Evolutionary conservation across 2,797 vertebrate species (phyloP).

Genomic region (Psittacula derbiana): DNA sequence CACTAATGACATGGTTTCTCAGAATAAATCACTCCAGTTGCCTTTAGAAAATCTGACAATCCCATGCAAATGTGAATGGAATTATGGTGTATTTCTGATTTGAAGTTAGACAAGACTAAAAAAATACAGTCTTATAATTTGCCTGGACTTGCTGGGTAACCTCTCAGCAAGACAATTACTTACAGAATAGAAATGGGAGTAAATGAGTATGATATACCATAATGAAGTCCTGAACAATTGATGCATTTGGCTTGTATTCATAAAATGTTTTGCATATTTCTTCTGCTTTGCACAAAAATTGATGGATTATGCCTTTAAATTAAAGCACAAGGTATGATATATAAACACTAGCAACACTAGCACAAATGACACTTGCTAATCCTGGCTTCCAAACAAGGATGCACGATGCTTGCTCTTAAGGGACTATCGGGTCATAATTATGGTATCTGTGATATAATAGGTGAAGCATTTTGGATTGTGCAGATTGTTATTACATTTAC

Average conservation of each 20-base stretch:
- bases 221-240: background rate
- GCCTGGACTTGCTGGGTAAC: background rate
- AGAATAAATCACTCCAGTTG: background rate
- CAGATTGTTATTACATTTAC: background rate
- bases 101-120: background rate
- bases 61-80: background rate
- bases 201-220: background rate
- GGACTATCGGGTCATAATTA: background rate
- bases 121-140: background rate
- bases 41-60: background rate
- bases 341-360: background rate
- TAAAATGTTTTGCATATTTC: background rate
- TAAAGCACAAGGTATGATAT: background rate
- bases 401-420: background rate
- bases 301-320: background rate
- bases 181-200: background rate
- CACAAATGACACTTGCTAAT: background rate
- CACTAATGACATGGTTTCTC: background rate
- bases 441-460: background rate
- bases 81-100: background rate
- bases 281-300: background rate
- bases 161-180: background rate
- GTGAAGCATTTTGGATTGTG: conserved; percentile 29
- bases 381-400: background rate
- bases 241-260: conserved; percentile 6